Percentiles rank a stretch among this genome's conserved stretches.
Evolutionary conservation across 2,113 vertebrate genomes (phyloP).

Genomic region (Plectropomus leopardus): DNA sequence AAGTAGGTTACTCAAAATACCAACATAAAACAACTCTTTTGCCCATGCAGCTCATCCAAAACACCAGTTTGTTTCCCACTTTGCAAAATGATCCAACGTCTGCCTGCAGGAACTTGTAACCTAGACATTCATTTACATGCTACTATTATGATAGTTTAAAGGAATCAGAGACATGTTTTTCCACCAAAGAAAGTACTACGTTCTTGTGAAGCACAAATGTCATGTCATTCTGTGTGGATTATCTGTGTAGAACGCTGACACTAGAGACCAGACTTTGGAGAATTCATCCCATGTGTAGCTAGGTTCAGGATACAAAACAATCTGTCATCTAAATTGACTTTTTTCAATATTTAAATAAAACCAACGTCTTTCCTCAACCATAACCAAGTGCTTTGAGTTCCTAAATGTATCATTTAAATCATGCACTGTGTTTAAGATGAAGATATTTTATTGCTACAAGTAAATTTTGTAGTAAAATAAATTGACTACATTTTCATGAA

Average conservation of each 20-base stretch:
- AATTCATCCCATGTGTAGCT: background rate
- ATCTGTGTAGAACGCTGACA: background rate
- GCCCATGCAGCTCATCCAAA: background rate
- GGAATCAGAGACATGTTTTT: background rate
- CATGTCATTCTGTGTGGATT: background rate
- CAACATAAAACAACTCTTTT: background rate
- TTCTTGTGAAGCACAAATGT: background rate
- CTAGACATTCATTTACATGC: background rate
- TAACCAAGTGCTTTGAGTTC: background rate
- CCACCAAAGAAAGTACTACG: too few species aligned
- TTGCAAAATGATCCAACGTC: background rate
- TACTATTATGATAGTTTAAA: background rate
- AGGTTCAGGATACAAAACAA: background rate
- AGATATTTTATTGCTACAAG: background rate
- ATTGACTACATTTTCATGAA: background rate
- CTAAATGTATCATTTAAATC: background rate
- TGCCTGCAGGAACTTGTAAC: background rate
- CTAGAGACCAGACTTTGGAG: background rate
- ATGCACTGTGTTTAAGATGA: background rate
- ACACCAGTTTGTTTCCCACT: conserved; percentile 6
- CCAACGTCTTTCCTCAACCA: background rate
- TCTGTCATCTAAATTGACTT: background rate
- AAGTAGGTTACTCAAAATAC: background rate
- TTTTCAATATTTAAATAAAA: background rate
- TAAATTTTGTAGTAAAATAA: background rate